Base-by-base conservation (phyloP, 2,888 invertebrate species). In the Drosophila niveifrons region DNA sequence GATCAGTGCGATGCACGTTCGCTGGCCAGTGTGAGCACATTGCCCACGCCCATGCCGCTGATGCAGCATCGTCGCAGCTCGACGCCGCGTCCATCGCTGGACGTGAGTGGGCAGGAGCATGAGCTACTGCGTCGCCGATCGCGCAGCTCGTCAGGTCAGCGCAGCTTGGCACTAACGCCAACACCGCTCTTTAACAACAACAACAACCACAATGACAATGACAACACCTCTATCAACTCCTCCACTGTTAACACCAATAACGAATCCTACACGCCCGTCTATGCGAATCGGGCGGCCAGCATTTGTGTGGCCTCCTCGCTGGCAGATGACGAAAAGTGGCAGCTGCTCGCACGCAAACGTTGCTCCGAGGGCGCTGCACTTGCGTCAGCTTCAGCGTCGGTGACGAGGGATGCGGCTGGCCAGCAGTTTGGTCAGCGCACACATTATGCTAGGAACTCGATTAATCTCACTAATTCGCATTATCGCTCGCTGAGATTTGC, bases 291-390 rank as follows among this genome's bases (percentile, higher is more conserved):
- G 41, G 85, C 91, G 80, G 80, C 83, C 23, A 90, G 91, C 72
- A 88, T 92, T 63, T 90, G 91, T 51, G 78, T 80, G 56, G 80
- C 88, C 53, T 82, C 88, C 11, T 75, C 90, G 18, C 63, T 89
- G 44, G 87, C 90, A 43, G 92, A 92, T 75, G 92, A 92, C 70
- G 92, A 92, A 77, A 92, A 92, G 75, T 92, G 92, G 92, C 91
- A 92, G 74, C 77, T 92, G 71, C 73, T 92, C 57, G 90, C 91
- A 62, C 92, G 91, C 23, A 92, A 92, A 73, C 91, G 92, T 10
- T 90, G 91, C 70, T 91, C 91, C 13, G 91, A 91, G 47, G 91
- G 91, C 1, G 66, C 88, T 0, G 83, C 78, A 0, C 46, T 86
- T 17, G 47, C 86, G 10, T 13, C 58, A 64, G 66, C 63, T 0